A percentile compares a stretch with the other conserved stretches of the same genome.
Conservation (phyloP, 1,140 invertebrate species). For the Batillaria attramentaria region DNA sequence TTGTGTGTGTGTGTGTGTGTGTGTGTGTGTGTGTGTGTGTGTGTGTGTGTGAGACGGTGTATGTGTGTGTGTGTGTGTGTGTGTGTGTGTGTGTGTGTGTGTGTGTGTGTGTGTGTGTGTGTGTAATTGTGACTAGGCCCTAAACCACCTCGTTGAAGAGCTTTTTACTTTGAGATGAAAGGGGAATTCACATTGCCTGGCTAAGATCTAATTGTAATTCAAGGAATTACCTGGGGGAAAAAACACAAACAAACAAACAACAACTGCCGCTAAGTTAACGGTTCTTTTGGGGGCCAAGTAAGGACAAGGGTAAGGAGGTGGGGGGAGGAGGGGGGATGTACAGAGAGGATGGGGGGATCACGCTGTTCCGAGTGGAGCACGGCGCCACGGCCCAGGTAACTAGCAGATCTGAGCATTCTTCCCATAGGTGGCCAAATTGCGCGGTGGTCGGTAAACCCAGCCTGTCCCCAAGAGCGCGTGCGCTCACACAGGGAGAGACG, state of each 20-base stretch:
- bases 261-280: too few species aligned
- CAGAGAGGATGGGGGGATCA: background rate
- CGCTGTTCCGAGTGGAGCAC: background rate
- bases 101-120: too few species aligned
- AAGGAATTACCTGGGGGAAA: too few species aligned
- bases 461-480: background rate
- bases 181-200: too few species aligned
- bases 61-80: background rate
- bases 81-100: background rate
- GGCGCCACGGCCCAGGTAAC: background rate
- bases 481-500: background rate
- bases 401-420: conserved; percentile 18
- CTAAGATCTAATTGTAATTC: too few species aligned
- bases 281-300: too few species aligned
- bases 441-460: conserved; percentile 12
- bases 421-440: conserved; percentile 15
- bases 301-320: background rate
- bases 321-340: background rate
- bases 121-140: too few species aligned
- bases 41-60: background rate
- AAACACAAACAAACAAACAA: too few species aligned
- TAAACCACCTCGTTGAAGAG: too few species aligned
- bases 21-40: background rate
- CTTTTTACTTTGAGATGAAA: too few species aligned
- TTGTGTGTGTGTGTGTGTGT: too few species aligned